Percentiles rank a stretch among this genome's conserved stretches.
These are phyloP conservation scores for Synergus itoensis DNA, from an alignment of 2,888 invertebrate species.

Conservation along the genomic window DNA sequence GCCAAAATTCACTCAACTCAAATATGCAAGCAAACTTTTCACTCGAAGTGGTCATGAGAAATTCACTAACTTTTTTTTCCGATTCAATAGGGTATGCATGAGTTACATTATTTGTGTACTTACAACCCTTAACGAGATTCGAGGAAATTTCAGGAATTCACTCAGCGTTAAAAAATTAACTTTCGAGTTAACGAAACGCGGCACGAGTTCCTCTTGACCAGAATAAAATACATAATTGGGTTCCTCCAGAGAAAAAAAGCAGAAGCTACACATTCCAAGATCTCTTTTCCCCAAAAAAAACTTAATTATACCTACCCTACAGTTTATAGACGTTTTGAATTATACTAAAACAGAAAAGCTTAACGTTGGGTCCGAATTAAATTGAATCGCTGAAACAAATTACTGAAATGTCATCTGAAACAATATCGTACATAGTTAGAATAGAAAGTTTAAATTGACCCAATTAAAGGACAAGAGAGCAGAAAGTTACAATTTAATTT, in stretches of 20 bases:
- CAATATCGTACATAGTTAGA: background rate
- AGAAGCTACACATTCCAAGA: background rate
- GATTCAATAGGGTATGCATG: constrained; percentile 9
- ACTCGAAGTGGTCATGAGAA: constrained; percentile 23
- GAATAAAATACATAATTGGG: background rate
- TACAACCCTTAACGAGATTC: constrained; percentile 5
- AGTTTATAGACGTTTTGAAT: background rate
- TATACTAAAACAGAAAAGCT: background rate
- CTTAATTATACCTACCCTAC: background rate
- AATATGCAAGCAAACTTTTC: constrained; percentile 32
- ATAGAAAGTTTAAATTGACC: constrained; percentile 41
- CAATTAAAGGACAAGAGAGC: constrained; percentile 45
- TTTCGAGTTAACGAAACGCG: background rate
- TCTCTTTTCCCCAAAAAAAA: too few species aligned
- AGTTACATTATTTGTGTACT: constrained; percentile 9
- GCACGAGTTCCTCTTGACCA: constrained; percentile 6
- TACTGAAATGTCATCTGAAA: constrained; percentile 18
- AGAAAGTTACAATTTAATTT: constrained; percentile 59
- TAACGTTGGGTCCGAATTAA: background rate
- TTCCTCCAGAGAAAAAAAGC: background rate
- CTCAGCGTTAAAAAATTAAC: constrained; percentile 6
- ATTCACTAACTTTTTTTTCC: constrained; percentile 32
- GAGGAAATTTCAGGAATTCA: background rate
- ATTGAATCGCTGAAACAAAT: background rate
- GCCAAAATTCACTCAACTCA: constrained; percentile 24